These are phyloP conservation scores for Ceramica pisi DNA, from an alignment of 2,888 invertebrate species.

Conservation along the genomic window DNA sequence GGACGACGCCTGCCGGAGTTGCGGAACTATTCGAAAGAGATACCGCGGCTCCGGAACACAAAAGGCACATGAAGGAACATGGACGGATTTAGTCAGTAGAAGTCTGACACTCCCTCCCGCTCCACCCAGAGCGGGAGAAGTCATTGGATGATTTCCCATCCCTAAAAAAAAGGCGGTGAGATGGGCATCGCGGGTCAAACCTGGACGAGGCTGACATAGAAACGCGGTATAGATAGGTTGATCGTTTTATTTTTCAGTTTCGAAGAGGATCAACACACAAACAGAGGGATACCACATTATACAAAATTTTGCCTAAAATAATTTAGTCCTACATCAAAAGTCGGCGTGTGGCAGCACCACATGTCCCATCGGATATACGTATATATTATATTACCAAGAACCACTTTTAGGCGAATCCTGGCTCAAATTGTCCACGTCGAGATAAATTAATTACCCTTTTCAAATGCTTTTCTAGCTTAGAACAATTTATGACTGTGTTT, in stretches of 20 bases:
- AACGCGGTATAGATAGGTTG: too few species aligned
- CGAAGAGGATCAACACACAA: constrained; percentile 39
- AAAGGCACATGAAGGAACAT: too few species aligned
- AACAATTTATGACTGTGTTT: constrained; percentile 20
- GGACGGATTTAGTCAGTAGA: too few species aligned
- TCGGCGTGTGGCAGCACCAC: constrained; percentile 25
- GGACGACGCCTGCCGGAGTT: too few species aligned
- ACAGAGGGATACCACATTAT: not conserved
- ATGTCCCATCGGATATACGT: constrained; percentile 25
- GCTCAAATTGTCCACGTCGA: constrained; percentile 25
- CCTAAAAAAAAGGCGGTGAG: too few species aligned
- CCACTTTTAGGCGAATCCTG: constrained; percentile 11
- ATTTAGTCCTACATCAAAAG: constrained; percentile 34
- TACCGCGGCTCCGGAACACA: too few species aligned
- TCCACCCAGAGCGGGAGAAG: too few species aligned
- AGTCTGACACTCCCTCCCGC: too few species aligned
- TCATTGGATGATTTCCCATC: too few species aligned
- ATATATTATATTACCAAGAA: constrained; percentile 19
- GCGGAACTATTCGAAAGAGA: too few species aligned
- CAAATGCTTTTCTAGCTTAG: constrained; percentile 29
- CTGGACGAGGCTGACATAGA: too few species aligned
- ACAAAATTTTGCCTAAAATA: constrained; percentile 29
- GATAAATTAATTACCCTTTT: constrained; percentile 40
- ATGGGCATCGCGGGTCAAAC: too few species aligned
- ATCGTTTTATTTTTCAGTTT: constrained; percentile 26